A percentile compares a stretch with the other conserved stretches of the same genome.
Conservation (phyloP, 2,113 vertebrate species). For the Arvicanthis niloticus region DNA sequence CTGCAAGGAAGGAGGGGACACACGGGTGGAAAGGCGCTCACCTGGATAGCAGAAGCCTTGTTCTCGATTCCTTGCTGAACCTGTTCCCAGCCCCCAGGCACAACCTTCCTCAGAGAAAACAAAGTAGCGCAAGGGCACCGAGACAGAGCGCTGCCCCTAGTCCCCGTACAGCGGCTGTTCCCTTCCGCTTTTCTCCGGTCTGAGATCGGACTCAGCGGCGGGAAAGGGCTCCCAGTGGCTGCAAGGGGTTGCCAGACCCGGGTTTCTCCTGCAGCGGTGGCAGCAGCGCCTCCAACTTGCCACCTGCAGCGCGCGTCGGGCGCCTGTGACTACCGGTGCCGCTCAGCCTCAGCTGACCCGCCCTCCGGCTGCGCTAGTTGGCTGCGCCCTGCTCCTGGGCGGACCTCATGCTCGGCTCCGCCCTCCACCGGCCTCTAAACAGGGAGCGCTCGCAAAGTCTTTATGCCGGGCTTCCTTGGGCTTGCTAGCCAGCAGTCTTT, state of each 20-base stretch:
- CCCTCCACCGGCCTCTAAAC: neutral
- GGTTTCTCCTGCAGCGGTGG: slow-evolving; percentile 39
- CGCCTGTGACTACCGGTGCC: slow-evolving; percentile 69
- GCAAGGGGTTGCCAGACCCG: slow-evolving; percentile 43
- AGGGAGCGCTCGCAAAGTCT: fast-evolving
- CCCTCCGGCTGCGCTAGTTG: slow-evolving; percentile 64
- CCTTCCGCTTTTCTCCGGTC: slow-evolving; percentile 1
- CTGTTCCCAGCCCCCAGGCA: slow-evolving; percentile 9
- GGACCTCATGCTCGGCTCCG: slow-evolving; percentile 4
- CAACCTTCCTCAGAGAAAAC: slow-evolving; percentile 52
- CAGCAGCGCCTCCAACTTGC: slow-evolving; percentile 75
- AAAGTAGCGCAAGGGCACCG: slow-evolving; percentile 71
- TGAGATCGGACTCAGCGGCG: neutral
- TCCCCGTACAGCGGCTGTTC: neutral
- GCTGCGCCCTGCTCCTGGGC: slow-evolving; percentile 60
- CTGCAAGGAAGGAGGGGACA: neutral
- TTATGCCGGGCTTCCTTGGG: neutral
- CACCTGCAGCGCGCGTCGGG: slow-evolving; percentile 85
- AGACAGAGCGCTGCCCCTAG: slow-evolving; percentile 15
- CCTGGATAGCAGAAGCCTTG: slow-evolving; percentile 75
- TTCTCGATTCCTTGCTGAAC: neutral
- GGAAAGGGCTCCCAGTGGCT: slow-evolving; percentile 37
- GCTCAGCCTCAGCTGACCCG: slow-evolving; percentile 56
- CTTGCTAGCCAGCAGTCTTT: neutral
- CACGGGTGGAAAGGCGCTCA: slow-evolving; percentile 72